phyloP scores from a whole-genome alignment of 2,888 invertebrate species.

The Aspidiotus destructor region DNA sequence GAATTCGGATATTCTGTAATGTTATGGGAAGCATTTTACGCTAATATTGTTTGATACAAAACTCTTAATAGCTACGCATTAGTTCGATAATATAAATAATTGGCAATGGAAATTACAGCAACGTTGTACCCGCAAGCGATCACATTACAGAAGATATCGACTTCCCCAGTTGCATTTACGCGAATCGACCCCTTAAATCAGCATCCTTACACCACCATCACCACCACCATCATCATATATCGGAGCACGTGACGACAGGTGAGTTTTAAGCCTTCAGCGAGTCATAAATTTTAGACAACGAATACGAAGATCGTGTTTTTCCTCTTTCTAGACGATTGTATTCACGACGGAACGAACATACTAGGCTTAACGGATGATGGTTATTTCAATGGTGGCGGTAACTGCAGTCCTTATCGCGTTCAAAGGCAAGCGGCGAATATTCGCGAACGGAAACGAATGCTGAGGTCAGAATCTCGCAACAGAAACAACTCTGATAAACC shows the following conservation, averaged over 20 bases:
- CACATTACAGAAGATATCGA: slow-evolving; percentile 45
- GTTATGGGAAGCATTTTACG: too few species aligned
- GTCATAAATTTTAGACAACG: neutral
- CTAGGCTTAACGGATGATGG: slow-evolving; percentile 42
- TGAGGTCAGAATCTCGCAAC: slow-evolving; percentile 58
- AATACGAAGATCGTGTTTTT: neutral
- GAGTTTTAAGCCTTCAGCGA: neutral
- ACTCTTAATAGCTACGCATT: too few species aligned
- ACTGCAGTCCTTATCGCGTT: slow-evolving; percentile 54
- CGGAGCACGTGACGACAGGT: slow-evolving; percentile 21
- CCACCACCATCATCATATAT: slow-evolving; percentile 27
- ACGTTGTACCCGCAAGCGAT: slow-evolving; percentile 6
- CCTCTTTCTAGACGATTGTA: slow-evolving; percentile 18
- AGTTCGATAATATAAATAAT: too few species aligned
- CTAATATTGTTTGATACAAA: too few species aligned
- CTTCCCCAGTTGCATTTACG: slow-evolving; percentile 73
- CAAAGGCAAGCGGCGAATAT: slow-evolving; percentile 92
- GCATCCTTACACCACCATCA: slow-evolving; percentile 41
- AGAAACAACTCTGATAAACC: slow-evolving; percentile 38
- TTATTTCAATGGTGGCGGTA: slow-evolving; percentile 24
- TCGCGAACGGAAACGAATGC: slow-evolving; percentile 93
- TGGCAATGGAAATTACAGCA: neutral
- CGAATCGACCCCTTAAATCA: slow-evolving; percentile 48
- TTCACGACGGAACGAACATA: slow-evolving; percentile 35
- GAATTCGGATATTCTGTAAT: too few species aligned